Base-by-base conservation (phyloP, 2,113 vertebrate genomes). In the Cyprinodon brontotheroides region DNA sequence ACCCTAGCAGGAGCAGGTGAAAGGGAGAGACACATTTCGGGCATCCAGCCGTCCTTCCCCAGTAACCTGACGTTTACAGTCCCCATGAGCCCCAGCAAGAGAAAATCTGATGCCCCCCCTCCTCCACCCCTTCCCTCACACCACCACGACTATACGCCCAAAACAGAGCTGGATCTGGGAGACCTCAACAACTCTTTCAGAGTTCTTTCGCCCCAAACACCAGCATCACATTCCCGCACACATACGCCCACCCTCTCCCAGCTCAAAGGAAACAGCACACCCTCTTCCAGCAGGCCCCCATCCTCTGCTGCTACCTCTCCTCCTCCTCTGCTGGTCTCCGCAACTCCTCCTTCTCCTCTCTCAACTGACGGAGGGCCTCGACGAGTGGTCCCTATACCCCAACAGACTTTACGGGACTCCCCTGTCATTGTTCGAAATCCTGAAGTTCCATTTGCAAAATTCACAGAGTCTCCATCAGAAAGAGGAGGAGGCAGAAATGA, bases 341-440 rank as follows among this genome's bases (percentile, higher is more conserved):
- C 91, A 53, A 87, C 91, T 14, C 92, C 92, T 68, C 90, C 96
- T 72, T 96, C 93, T 72, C 89, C 96, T 17, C 92, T 96, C 2
- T 92, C 94, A 62, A 86, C 95, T 2, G 96, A 96, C 22, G 93
- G 95, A 17, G 94, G 94, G 37, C 92, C 95, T 74, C 94, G 95
- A 47, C 93, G 95, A 57, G 91, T 95, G 39, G 94, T 95, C 8
- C 94, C 96, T 0, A 93, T 96, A 29, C 86, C 93, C 83, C 93
- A 94, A 22, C 93, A 93, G 77, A 80, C 92, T 53, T 87, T 95
- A 83, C 92, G 96, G 65, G 96, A 97, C 89, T 97, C 96, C 0
- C 96, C 96, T 0, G 95, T 97, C 74, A 97, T 97, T 63, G 96
- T 97, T 43, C 94, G 96, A 59, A 97, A 97, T 91, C 96, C 96